These are phyloP conservation scores for Cavia porcellus DNA, from an alignment of 2,113 vertebrate genomes.

Conservation along the genomic window DNA sequence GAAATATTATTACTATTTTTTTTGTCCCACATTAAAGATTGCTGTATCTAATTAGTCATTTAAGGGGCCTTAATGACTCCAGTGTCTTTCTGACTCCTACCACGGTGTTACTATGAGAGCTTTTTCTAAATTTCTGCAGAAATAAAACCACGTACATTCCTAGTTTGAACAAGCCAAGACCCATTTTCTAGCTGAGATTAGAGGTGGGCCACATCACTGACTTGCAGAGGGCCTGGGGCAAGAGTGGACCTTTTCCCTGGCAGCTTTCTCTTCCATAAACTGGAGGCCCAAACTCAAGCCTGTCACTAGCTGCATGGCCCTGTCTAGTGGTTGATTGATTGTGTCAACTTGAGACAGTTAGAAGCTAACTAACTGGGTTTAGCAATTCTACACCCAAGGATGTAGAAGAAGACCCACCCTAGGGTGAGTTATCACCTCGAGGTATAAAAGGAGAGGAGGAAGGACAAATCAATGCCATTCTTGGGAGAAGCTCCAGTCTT, in stretches of 20 bases:
- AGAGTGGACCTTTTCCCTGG: not conserved
- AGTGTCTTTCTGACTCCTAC: not conserved
- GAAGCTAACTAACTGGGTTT: too few relatives aligned
- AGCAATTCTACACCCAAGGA: too few relatives aligned
- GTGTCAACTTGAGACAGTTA: too few relatives aligned
- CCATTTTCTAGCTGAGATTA: not conserved
- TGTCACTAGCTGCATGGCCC: not conserved
- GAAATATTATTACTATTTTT: constrained; percentile 26
- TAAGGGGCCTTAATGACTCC: not conserved
- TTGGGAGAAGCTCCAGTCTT: too few relatives aligned
- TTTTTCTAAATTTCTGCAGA: not conserved
- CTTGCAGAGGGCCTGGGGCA: not conserved
- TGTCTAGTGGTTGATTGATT: too few relatives aligned
- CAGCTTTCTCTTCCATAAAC: not conserved
- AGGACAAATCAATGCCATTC: too few relatives aligned
- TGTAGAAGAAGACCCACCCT: too few relatives aligned
- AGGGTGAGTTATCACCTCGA: too few relatives aligned
- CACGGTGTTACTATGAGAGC: not conserved
- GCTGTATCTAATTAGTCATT: too few relatives aligned
- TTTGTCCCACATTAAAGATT: not conserved
- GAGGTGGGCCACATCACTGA: not conserved
- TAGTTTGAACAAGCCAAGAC: not conserved
- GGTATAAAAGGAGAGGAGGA: too few relatives aligned
- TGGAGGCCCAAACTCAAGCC: not conserved
- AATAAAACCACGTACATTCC: not conserved